Base-by-base conservation (phyloP, 2,797 vertebrate species). In the Babyrousa celebensis region DNA sequence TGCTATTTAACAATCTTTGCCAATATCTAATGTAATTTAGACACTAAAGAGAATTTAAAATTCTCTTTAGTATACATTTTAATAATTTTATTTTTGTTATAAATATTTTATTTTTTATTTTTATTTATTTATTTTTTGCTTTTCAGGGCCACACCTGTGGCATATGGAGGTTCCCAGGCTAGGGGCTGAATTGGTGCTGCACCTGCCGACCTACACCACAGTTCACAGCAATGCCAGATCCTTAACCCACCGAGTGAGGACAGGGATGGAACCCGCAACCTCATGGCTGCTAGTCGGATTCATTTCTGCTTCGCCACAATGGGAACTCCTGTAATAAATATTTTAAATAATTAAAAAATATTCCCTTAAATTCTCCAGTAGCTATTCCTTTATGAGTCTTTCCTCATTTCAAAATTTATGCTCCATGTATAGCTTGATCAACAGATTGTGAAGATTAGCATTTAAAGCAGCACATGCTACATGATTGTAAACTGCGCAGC, bases 381-480 rank as follows among this genome's bases (percentile, higher is more conserved):
- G 52, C 1, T 48, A 25, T 29, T 58, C 18, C 27, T 82, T 12
- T 70, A 14, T 0, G 9, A 52, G 4, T 88, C 58, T 71, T 84
- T 83, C 40, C 75, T 93, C 3, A 9, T 90, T 25, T 63, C 75
- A 68, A 83, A 78, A 77, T 84, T 72, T 79, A 23, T 72, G 43
- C 27, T 56, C 3, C 7, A 3, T 29, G 9, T 43, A 43, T n/a
- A 75, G 65, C 15, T 65, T 67, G 32, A 20, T 72, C 68, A 84
- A 54, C 29, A 12, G 78, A 80, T 88, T 96, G 27, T 18, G 89
- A 95, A 58, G 75, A 75, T 63, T 70, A 80, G 23, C 84, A 82
- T 74, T 36, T 21, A 43, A 58, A 91, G 77, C 0, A 43, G 70
- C 60, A 5, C 80, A 11, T 25, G 18, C 56, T 32, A 60, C 21